Evolutionary conservation across 2,888 invertebrate species (phyloP), one percentile per base, ranked within the genome.

Genomic region (Phasia obesa): DNA sequence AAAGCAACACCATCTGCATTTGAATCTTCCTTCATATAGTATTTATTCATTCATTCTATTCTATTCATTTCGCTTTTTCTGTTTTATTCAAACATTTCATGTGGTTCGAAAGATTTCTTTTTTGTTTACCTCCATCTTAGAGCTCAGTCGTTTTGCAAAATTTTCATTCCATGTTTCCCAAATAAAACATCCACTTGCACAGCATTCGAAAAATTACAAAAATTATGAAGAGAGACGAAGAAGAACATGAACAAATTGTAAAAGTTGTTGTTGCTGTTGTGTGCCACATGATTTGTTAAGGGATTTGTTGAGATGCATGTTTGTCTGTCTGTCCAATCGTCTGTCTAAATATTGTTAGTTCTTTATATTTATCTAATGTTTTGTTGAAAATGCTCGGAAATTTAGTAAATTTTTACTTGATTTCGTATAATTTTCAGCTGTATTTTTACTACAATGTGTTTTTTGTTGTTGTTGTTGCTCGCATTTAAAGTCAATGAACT

Each of bases 401-500:
- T 69, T 67, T 35, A 25, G 17, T 25, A 77, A 70, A 64, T 70
- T 77, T 70, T 70, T 35, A 70, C 55, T 62, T 77, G 47, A 70
- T 77, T 77, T 62, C 44, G 44, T 51, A 69, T 77, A 60, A 79
- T 73, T 67, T 78, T 51, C 21, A 64, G 49, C 42, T 38, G 19
- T 21, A 6, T 49, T 60, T 65, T 38, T 35, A 35, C 35, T 35
- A 31, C 2, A 31, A 7, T 31, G 5, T 59, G 3, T 13, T 13
- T 13, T 13, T 23, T 5, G 5, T 15, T 19, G 51, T 44, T 62
- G 27, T 21, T 60, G 15, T 38, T 53, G 35, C 2, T n/a, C 19
- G 1, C 25, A 44, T 59, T 59, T 73, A 21, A 67, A 73, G 79
- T 74, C 79, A 73, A 67, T 79, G 79, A 79, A 79, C 73, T 53